phyloP scores from a whole-genome alignment of 1,140 invertebrate species.

The Drosophila sproati region DNA sequence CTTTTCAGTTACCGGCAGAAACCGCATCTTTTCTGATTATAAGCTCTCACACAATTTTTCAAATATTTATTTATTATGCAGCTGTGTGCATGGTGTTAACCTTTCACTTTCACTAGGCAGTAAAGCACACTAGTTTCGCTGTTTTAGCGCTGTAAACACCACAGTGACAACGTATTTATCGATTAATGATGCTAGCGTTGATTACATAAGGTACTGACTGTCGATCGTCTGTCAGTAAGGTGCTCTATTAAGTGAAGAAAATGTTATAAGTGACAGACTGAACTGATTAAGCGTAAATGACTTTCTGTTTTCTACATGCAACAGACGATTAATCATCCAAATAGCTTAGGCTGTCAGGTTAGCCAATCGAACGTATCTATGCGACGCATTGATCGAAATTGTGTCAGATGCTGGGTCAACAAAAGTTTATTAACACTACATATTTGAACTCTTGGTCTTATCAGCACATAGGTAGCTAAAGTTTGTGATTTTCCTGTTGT shows the following conservation, averaged over 20 bases:
- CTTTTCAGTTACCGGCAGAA: slow-evolving; percentile 15
- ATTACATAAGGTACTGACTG: slow-evolving; percentile 49
- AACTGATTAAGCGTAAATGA: slow-evolving; percentile 46
- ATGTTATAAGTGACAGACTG: slow-evolving; percentile 48
- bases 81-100: slow-evolving; percentile 26
- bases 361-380: slow-evolving; percentile 15
- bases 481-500: slow-evolving; percentile 24
- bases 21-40: slow-evolving; percentile 10
- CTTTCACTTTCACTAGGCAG: slow-evolving; percentile 60
- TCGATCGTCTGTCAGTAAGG: slow-evolving; percentile 34
- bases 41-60: slow-evolving; percentile 24
- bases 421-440: slow-evolving; percentile 37
- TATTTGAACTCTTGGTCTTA: slow-evolving; percentile 33
- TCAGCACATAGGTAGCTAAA: slow-evolving; percentile 16
- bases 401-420: slow-evolving; percentile 27
- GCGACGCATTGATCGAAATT: slow-evolving; percentile 27
- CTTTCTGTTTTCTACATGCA: slow-evolving; percentile 27
- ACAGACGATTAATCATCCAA: slow-evolving; percentile 52
- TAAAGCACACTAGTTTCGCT: slow-evolving; percentile 24
- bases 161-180: slow-evolving; percentile 62
- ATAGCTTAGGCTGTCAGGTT: slow-evolving; percentile 11
- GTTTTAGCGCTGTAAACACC: slow-evolving; percentile 15
- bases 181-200: slow-evolving; percentile 41
- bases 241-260: slow-evolving; percentile 55
- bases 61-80: slow-evolving; percentile 47